Percentiles rank a stretch among this genome's conserved stretches.
Conservation (phyloP, 2,797 vertebrate species). For the Clarias platycephalus region DNA sequence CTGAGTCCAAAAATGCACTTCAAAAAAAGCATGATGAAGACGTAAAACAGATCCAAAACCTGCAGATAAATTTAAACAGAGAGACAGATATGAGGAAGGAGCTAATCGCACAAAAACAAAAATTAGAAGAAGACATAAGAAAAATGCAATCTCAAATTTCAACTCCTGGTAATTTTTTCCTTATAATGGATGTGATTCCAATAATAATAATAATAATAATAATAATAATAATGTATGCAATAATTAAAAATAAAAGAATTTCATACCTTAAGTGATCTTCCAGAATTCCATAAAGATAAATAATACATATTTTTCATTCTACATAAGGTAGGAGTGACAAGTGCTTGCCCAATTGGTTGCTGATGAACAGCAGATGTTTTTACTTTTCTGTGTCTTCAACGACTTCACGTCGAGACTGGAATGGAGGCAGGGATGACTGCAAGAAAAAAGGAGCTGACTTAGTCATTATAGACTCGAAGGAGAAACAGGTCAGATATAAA, state of each 20-base stretch:
- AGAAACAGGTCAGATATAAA: conserved; percentile 42
- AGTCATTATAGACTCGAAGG: conserved; percentile 36
- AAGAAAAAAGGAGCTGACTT: conserved; percentile 45
- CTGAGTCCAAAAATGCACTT: conserved; percentile 35
- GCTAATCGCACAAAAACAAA: conserved; percentile 51
- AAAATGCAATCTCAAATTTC: conserved; percentile 42
- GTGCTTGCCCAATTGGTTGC: conserved; percentile 62
- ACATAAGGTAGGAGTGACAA: conserved; percentile 65
- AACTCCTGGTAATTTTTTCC: conserved; percentile 26
- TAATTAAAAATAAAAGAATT: no score
- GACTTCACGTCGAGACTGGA: conserved; percentile 53
- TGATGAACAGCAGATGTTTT: conserved; percentile 64
- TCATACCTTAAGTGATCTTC: background rate
- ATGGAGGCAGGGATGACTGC: conserved; percentile 32
- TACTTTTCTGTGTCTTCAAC: conserved; percentile 54
- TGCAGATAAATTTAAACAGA: conserved; percentile 37
- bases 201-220: no score
- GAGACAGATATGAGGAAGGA: conserved; percentile 38
- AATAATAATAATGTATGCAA: no score
- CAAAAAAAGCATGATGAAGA: conserved; percentile 41
- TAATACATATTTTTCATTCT: background rate
- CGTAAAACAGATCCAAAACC: conserved; percentile 17
- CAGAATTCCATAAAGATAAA: background rate
- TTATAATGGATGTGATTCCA: background rate
- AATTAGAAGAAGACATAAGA: conserved; percentile 41